Evolutionary conservation across 2,888 invertebrate species (phyloP).

Genomic region (Scaptomyza reducta): DNA sequence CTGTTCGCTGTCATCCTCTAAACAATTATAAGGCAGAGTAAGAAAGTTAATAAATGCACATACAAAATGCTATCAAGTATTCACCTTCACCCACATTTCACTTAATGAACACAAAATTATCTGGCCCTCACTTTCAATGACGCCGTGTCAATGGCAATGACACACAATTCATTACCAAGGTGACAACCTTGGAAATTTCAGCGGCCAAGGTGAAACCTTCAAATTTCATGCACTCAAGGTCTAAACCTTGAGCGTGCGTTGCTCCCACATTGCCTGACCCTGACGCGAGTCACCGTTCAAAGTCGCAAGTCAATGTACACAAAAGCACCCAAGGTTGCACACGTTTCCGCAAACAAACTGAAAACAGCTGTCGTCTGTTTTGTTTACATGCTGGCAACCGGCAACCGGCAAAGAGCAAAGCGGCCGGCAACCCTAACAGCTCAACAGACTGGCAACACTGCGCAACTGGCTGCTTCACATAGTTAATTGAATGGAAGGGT

Average conservation of each 20-base stretch:
- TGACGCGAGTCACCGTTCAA: slow-evolving; percentile 65
- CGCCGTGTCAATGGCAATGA: slow-evolving; percentile 57
- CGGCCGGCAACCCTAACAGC: slow-evolving; percentile 25
- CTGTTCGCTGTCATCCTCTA: slow-evolving; percentile 94
- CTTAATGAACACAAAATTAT: slow-evolving; percentile 43
- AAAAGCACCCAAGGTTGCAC: slow-evolving; percentile 59
- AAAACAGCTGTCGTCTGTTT: slow-evolving; percentile 37
- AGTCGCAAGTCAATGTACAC: slow-evolving; percentile 59
- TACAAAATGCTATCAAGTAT: slow-evolving; percentile 6
- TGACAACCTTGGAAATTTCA: slow-evolving; percentile 64
- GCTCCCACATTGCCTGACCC: slow-evolving; percentile 61
- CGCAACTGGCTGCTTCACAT: slow-evolving; percentile 20
- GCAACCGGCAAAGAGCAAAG: slow-evolving; percentile 29
- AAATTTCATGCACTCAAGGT: slow-evolving; percentile 71
- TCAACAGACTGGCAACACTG: slow-evolving; percentile 26
- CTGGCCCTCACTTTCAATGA: slow-evolving; percentile 54
- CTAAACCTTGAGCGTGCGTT: slow-evolving; percentile 74
- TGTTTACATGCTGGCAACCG: slow-evolving; percentile 43
- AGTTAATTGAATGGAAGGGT: slow-evolving; percentile 13
- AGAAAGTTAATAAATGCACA: slow-evolving; percentile 29
- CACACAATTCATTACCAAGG: slow-evolving; percentile 67
- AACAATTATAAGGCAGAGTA: not conserved
- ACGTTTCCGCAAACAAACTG: slow-evolving; percentile 65
- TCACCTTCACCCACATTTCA: slow-evolving; percentile 40
- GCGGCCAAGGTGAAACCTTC: slow-evolving; percentile 73